These are phyloP conservation scores for Calidris pygmaea DNA, from an alignment of 2,113 vertebrate genomes.

Conservation along the genomic window DNA sequence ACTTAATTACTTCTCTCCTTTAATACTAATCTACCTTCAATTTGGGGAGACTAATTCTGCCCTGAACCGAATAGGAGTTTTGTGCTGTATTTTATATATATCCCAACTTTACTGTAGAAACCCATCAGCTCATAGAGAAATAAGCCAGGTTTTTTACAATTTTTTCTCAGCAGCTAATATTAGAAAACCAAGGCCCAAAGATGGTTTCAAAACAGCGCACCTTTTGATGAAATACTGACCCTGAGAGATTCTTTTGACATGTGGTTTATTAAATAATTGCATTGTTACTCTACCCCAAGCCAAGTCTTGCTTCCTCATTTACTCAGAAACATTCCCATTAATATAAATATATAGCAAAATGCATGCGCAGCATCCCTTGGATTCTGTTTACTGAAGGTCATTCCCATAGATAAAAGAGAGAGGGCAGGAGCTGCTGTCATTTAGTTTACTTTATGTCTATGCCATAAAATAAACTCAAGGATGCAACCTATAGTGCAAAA, in stretches of 20 bases:
- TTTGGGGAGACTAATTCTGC: neutral
- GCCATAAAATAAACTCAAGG: slow-evolving; percentile 54
- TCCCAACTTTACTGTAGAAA: neutral
- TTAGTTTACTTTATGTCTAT: slow-evolving; percentile 20
- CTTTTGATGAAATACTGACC: neutral
- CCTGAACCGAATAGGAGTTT: neutral
- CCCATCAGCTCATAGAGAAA: neutral
- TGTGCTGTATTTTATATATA: neutral
- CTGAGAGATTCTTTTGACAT: neutral
- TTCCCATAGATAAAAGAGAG: slow-evolving; percentile 13
- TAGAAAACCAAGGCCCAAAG: neutral
- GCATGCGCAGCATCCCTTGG: neutral
- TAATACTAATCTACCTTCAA: neutral
- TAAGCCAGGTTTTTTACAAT: neutral
- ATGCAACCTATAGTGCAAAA: slow-evolving; percentile 14
- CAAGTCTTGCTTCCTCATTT: neutral
- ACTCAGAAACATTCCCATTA: neutral
- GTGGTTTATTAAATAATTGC: neutral
- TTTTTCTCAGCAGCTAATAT: neutral
- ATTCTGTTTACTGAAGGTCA: slow-evolving; percentile 30
- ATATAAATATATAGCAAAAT: slow-evolving; percentile 9
- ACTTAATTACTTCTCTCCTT: neutral
- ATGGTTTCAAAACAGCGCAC: neutral
- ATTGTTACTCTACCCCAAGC: neutral
- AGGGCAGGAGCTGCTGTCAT: neutral